A percentile compares a stretch with the other conserved stretches of the same genome.
phyloP scores from a whole-genome alignment of 2,888 invertebrate species.

The Himalopsyche tibetana region DNA sequence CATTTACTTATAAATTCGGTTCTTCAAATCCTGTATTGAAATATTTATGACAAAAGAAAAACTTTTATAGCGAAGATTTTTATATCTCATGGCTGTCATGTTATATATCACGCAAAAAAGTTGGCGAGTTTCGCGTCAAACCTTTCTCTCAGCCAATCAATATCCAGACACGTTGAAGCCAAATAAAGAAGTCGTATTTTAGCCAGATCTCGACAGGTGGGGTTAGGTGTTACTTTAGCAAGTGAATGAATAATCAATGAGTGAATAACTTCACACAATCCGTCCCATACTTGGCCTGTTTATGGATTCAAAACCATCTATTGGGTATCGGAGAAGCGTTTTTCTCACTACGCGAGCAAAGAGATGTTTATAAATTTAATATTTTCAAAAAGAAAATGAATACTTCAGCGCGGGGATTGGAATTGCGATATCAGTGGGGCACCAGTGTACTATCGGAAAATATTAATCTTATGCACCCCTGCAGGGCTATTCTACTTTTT shows the following conservation, averaged over 20 bases:
- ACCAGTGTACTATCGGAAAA: neutral
- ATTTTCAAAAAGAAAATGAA: neutral
- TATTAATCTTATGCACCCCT: neutral
- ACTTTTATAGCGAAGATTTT: conserved; percentile 7
- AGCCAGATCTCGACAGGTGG: conserved; percentile 51
- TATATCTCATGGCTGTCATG: conserved; percentile 5
- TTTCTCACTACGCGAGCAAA: neutral
- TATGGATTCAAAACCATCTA: conserved; percentile 36
- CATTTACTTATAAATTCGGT: neutral
- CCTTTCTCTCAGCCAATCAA: conserved; percentile 47
- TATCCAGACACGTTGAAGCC: conserved; percentile 47
- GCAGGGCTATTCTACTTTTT: no score
- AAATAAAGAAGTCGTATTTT: conserved; percentile 54
- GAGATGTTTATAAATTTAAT: conserved; percentile 36
- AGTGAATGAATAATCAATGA: conserved; percentile 61
- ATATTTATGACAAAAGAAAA: conserved; percentile 12
- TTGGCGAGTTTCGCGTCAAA: conserved; percentile 1
- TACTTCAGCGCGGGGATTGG: neutral
- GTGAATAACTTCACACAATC: conserved; percentile 51
- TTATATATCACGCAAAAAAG: neutral
- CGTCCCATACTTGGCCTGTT: neutral
- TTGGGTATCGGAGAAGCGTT: conserved; percentile 20
- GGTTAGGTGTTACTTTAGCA: conserved; percentile 52
- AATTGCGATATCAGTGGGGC: neutral
- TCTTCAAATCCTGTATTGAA: conserved; percentile 1